These are phyloP conservation scores for Pseudomyrmex sp. DNA, from an alignment of 1,140 invertebrate species.

Conservation along the genomic window DNA sequence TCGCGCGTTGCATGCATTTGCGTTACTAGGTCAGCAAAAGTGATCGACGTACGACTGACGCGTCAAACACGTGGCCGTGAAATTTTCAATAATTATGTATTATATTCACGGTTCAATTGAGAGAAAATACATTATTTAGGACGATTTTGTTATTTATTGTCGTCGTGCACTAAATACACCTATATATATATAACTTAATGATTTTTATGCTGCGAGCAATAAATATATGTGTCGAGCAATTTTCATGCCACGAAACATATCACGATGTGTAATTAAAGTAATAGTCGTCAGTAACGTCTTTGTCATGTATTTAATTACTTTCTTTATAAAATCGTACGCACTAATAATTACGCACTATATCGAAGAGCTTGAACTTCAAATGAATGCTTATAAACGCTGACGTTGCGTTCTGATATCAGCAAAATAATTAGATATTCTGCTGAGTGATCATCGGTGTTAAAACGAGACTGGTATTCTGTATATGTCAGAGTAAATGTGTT, in stretches of 20 bases:
- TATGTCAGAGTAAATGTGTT: no score
- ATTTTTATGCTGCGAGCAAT: neutral
- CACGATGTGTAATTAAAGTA: no score
- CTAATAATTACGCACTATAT: neutral
- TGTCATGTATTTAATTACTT: no score
- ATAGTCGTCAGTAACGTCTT: no score
- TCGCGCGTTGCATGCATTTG: neutral
- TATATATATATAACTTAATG: neutral
- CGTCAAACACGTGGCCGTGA: neutral
- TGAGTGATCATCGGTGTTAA: constrained; percentile 28
- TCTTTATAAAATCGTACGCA: neutral
- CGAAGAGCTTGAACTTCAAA: constrained; percentile 5
- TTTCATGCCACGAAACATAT: no score
- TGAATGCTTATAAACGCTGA: neutral
- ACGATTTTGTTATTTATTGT: neutral
- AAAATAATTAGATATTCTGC: constrained; percentile 28
- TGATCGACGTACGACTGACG: neutral
- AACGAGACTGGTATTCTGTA: neutral
- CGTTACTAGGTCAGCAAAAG: constrained; percentile 2
- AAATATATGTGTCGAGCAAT: no score
- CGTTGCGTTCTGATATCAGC: neutral
- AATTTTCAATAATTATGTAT: constrained; percentile 6
- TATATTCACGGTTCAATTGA: neutral
- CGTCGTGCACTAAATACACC: neutral
- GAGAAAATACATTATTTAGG: neutral